Percentiles rank a stretch among this genome's conserved stretches.
Conservation (phyloP, 2,113 vertebrate species). For the Elaphurus davidianus region DNA sequence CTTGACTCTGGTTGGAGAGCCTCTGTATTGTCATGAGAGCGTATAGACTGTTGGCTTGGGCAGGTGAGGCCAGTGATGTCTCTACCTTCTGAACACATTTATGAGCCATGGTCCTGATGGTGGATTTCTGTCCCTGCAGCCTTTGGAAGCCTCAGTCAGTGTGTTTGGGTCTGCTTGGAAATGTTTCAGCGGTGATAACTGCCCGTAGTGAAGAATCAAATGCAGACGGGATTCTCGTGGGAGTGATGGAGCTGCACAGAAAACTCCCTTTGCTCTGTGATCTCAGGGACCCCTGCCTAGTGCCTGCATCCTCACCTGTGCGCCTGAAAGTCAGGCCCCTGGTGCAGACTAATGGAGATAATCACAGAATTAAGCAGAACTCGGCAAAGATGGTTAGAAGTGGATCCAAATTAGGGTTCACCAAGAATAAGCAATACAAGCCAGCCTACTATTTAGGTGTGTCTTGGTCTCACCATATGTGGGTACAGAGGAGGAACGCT, state of each 20-base stretch:
- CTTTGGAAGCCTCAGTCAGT: neutral
- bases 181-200: neutral
- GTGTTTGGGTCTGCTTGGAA: neutral
- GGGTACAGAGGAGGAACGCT: neutral
- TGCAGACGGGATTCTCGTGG: neutral
- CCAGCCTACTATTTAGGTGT: neutral
- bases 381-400: neutral
- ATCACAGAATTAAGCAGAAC: neutral
- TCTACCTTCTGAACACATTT: neutral
- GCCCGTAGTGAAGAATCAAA: neutral
- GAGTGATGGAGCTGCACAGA: neutral
- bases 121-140: neutral
- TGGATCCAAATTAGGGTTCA: neutral
- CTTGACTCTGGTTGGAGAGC: neutral
- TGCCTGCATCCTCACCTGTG: neutral
- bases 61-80: neutral
- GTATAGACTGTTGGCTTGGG: neutral
- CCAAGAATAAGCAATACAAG: neutral
- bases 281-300: neutral
- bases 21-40: neutral
- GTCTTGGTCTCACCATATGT: neutral
- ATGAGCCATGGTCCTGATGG: neutral
- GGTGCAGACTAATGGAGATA: neutral
- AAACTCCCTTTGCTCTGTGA: neutral
- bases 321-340: neutral